These are phyloP conservation scores for Atherinosoma microstoma DNA, from an alignment of 2,797 vertebrate genomes.

Conservation along the genomic window DNA sequence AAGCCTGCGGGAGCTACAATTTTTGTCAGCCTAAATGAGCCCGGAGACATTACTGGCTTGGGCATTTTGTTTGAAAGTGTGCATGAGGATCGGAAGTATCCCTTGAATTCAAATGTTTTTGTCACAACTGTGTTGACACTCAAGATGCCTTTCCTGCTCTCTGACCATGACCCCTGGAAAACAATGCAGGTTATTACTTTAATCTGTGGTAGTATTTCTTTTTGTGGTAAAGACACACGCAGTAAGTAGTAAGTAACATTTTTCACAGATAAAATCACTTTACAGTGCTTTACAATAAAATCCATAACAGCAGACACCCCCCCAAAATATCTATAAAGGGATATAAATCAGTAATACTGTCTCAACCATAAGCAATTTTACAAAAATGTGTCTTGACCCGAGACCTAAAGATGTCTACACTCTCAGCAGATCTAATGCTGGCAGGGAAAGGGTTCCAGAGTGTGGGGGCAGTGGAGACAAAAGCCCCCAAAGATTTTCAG, in stretches of 20 bases:
- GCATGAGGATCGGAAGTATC: constrained; percentile 23
- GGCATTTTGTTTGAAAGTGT: constrained; percentile 22
- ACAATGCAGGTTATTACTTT: constrained; percentile 2
- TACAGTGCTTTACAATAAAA: too few relatives aligned
- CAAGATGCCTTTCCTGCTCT: not conserved
- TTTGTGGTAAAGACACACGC: not conserved
- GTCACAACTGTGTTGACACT: not conserved
- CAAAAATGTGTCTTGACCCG: too few relatives aligned
- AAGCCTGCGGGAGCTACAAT: constrained; percentile 34
- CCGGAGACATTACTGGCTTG: constrained; percentile 36
- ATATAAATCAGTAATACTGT: too few relatives aligned
- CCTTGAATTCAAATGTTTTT: constrained; percentile 20
- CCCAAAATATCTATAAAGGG: too few relatives aligned
- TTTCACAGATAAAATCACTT: too few relatives aligned
- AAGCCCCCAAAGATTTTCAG: too few relatives aligned
- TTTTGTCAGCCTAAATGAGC: constrained; percentile 59
- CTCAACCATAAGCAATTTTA: too few relatives aligned
- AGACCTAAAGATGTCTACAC: too few relatives aligned
- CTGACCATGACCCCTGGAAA: constrained; percentile 8
- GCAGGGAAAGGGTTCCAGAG: too few relatives aligned
- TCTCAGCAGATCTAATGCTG: too few relatives aligned
- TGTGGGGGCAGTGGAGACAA: too few relatives aligned
- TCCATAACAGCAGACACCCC: not conserved
- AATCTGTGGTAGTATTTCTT: constrained; percentile 1
- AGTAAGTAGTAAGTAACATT: too few relatives aligned